Base-by-base conservation (phyloP, 2,113 vertebrate species). In the Arothron firmamentum region DNA sequence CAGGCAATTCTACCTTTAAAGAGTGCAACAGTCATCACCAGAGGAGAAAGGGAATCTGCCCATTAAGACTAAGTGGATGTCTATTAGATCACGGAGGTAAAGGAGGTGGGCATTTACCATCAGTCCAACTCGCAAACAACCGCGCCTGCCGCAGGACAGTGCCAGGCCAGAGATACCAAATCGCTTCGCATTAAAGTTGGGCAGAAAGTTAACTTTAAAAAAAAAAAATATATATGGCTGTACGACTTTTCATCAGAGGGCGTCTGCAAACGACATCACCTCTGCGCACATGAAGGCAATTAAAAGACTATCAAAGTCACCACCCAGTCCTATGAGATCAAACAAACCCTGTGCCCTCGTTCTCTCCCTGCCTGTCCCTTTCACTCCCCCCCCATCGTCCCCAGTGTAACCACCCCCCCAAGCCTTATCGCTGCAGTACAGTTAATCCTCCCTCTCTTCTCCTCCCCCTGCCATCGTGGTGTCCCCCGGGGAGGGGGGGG, bases 361-460 rank as follows among this genome's bases (percentile, higher is more conserved):
- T 74, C 66, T 61, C 63, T 59, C 62, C 45, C 62, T 50, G 56
- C 55, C 69, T 80, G 79, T 77, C 70, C 71, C 84, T 67, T 59
- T 59, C 69, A 16, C 25, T 49, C 62, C 19, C 41, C 19, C 41
- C 55, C 25, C 62, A 42, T 16, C n/a, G 54, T 84, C 79, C 68
- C 75, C 82, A 78, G 90, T 79, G 89, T 73, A 90, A 90, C 57
- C 64, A 80, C 43, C 64, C 80, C 85, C 90, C 87, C 90, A 90
- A 87, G 89, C 92, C 92, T 94, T 93, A 94, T 93, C 93, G 90
- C 91, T 83, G 90, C 67, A 70, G 89, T 88, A 88, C 89, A 91
- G 90, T 93, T 95, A 97, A 95, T 96, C 91, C 92, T 85, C 72
- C 84, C 80, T 73, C 87, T 65, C 70, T 84, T 69, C 77, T 84